Evolutionary conservation across 2,888 invertebrate species (phyloP).

Genomic region (Tetheella fluctuosa): DNA sequence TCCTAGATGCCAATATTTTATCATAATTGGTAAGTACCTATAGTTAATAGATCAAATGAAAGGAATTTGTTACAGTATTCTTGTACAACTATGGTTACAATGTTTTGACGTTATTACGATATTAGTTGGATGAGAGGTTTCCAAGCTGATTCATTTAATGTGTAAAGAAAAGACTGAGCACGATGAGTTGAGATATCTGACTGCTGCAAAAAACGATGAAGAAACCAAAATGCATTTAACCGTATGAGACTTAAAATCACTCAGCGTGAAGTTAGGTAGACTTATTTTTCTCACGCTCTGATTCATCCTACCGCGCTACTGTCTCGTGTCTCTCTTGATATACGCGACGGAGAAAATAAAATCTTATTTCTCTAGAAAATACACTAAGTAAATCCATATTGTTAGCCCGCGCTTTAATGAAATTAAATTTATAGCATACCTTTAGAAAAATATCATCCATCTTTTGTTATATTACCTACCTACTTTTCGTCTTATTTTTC

Average conservation of each 20-base stretch:
- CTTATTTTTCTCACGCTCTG: slow-evolving; percentile 57
- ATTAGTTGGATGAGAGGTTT: no score
- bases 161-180: background rate
- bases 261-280: slow-evolving; percentile 50
- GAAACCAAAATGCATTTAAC: slow-evolving; percentile 17
- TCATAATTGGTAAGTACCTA: background rate
- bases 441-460: background rate
- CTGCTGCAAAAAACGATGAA: background rate
- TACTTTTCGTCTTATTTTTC: no score
- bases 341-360: slow-evolving; percentile 44
- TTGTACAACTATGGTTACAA: background rate
- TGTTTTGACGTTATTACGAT: background rate
- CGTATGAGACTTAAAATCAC: slow-evolving; percentile 38
- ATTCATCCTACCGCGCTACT: slow-evolving; percentile 44
- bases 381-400: slow-evolving; percentile 1
- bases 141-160: background rate
- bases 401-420: background rate
- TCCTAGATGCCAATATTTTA: background rate
- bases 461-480: background rate
- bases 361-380: slow-evolving; percentile 24
- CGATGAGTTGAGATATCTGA: background rate
- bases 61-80: background rate
- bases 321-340: slow-evolving; percentile 40
- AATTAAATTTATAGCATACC: background rate
- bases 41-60: background rate